Conservation (phyloP, 1,140 invertebrate genomes). For the Drepana arcuata region DNA sequence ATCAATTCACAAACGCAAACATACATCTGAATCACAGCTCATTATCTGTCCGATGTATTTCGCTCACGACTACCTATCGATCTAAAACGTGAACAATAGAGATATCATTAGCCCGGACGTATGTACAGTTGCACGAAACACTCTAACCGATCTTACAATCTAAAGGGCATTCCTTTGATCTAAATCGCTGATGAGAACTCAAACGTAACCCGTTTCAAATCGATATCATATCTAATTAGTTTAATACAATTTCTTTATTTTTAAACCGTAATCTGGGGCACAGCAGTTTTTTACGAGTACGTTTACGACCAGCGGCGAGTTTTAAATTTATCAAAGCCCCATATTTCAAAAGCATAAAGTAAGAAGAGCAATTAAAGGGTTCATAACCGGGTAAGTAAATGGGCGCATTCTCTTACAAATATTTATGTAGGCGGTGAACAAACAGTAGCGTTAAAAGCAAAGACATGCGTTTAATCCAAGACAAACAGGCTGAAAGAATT, state of each 20-base stretch:
- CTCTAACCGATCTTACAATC: slow-evolving; percentile 25
- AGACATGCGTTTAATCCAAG: slow-evolving; percentile 65
- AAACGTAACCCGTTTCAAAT: slow-evolving; percentile 36
- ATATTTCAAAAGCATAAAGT: slow-evolving; percentile 55
- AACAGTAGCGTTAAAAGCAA: slow-evolving; percentile 66
- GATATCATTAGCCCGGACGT: slow-evolving; percentile 49
- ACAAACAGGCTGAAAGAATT: slow-evolving; percentile 63
- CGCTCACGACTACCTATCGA: slow-evolving; percentile 32
- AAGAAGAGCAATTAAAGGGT: slow-evolving; percentile 53
- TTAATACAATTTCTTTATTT: slow-evolving; percentile 32
- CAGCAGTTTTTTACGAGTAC: slow-evolving; percentile 27
- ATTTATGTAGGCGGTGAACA: slow-evolving; percentile 56
- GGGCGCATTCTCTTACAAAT: slow-evolving; percentile 49
- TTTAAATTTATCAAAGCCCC: slow-evolving; percentile 41
- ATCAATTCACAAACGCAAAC: too few relatives aligned
- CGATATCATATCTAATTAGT: slow-evolving; percentile 28
- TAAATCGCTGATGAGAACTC: slow-evolving; percentile 27
- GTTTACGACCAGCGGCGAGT: slow-evolving; percentile 38
- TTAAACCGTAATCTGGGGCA: slow-evolving; percentile 23
- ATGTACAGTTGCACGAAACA: slow-evolving; percentile 53
- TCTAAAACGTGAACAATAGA: slow-evolving; percentile 58
- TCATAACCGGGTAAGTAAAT: slow-evolving; percentile 47
- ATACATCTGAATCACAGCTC: too few relatives aligned
- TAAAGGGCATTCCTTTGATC: slow-evolving; percentile 38
- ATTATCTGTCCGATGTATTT: slow-evolving; percentile 10